Evolutionary conservation across 2,113 vertebrate genomes (phyloP).

Genomic region (Ceuthmochares aereus): DNA sequence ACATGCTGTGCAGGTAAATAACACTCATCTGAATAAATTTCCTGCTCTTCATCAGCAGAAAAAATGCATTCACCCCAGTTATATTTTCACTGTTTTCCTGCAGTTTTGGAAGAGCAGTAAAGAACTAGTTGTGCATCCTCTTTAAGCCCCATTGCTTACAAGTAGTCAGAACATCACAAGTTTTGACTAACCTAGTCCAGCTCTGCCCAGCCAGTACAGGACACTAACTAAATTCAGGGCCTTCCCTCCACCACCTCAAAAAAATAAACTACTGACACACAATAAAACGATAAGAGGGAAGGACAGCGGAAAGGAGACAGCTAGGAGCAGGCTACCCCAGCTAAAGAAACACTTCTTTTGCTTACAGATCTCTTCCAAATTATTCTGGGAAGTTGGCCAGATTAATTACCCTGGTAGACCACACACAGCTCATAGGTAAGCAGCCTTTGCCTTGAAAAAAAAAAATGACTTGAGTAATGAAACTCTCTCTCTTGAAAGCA

Average conservation of each 20-base stretch:
- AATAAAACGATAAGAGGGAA: not conserved
- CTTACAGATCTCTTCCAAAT: not conserved
- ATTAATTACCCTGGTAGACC: conserved; percentile 38
- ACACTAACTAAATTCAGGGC: not conserved
- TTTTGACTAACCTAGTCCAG: not conserved
- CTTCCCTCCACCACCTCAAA: not conserved
- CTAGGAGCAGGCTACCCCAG: not conserved
- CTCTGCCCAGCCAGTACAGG: not conserved
- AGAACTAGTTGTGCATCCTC: not conserved
- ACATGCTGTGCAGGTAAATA: not conserved
- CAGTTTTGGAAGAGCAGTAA: not conserved
- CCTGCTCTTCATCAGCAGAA: not conserved
- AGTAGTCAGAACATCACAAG: not conserved
- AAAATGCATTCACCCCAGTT: not conserved
- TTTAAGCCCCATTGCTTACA: not conserved
- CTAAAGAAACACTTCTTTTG: not conserved
- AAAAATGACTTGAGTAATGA: not conserved
- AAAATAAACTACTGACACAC: not conserved
- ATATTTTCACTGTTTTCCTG: not conserved
- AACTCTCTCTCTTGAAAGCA: not conserved
- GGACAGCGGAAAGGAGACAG: not conserved
- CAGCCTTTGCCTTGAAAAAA: not conserved
- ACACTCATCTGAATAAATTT: not conserved
- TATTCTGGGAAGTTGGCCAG: not conserved
- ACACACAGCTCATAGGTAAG: conserved; percentile 27